Base-by-base conservation (phyloP, 2,113 vertebrate genomes). In the Chaetodon auriga region DNA sequence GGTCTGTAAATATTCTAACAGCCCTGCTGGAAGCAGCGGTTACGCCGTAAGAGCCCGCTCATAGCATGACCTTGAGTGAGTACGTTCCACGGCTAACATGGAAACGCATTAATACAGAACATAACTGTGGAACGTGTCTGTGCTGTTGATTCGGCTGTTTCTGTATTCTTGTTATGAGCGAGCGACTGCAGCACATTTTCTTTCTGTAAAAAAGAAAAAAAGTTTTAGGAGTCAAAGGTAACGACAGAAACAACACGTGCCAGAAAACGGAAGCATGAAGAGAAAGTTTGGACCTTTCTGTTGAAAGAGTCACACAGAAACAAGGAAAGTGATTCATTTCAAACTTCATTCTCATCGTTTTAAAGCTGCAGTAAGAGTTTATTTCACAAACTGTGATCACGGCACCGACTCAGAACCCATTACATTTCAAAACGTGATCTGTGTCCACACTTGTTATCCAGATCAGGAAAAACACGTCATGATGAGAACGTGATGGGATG, bases 1-100 rank as follows among this genome's bases (percentile, higher is more conserved):
- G 71, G 68, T 68, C 43, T 85, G 72, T 49, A 63, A 58, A 71
- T 80, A 79, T 79, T 76, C 55, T 65, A 60, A 83, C 14, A 69
- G 74, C 65, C 62, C 49, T 36, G 64, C 58, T 86, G 68, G 62
- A 49, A 75, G 46, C 49, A 57, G 25, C 4, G 19, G 68, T 53
- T 58, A 1, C 30, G 30, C 30, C 30, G n/a, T 10, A 43, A 81
- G 68, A 81, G 71, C 68, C 53, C 7, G 35, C 72, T 87, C 62
- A 51, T 25, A 60, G 51, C 61, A 53, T 7, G 6, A 71, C 68
- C 71, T 75, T 85, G 36, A 63, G 61, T 8, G n/a, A 57, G 49
- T 35, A n/a, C 6, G 48, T 61, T 30, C 75, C 62, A 62, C 58
- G 60, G 35, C 19, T 60, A 55, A 80, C 7, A 49, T 35, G 8